Evolutionary conservation across 2,113 vertebrate species (phyloP), one percentile per base, ranked within the genome.

Genomic region (Dipodomys ordii): DNA sequence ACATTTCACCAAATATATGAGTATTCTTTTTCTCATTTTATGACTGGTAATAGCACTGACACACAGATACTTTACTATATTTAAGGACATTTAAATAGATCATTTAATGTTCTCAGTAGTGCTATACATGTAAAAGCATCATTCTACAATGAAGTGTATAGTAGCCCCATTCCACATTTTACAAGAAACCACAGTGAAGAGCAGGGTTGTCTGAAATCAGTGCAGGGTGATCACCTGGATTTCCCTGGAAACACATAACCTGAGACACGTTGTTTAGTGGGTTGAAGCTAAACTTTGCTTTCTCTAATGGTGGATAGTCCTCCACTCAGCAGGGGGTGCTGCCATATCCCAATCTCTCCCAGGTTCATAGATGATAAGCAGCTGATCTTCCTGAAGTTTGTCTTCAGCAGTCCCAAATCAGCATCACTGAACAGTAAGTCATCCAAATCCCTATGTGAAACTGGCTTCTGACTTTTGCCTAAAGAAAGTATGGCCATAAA

Each of bases 321-420:
- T 28, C 7, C 39, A 30, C 13, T 44, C 53, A 46, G n/a, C 27
- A 25, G 3, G 13, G 53, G 6, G 4, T 1, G 0, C n/a, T 69
- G 16, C 28, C 32, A 32, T 9, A 7, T 8, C 18, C 8, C 13
- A 10, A 0, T 64, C 7, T 57, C 15, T 16, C 35, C 7, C 2
- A 22, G 2, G 2, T 27, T 22, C 10, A 3, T 0, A 30, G 9
- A 2, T 30, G 3, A 18, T 6, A 39, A 6, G 5, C 6, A 8
- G 6, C 11, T 30, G 12, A 49, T 25, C 8, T 6, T 30, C 23
- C 39, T 23, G 76, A 64, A 7, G 20, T 64, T 64, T 64, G 6
- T 64, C 62, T 25, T 20, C 2, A 64, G 23, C 19, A 7, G 62
- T 23, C 23, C 62, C 62, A 64, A 57, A 23, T 64, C 62, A 23